These are phyloP conservation scores for Ptiloglossa arizonensis DNA, from an alignment of 1,140 invertebrate genomes.

Conservation along the genomic window DNA sequence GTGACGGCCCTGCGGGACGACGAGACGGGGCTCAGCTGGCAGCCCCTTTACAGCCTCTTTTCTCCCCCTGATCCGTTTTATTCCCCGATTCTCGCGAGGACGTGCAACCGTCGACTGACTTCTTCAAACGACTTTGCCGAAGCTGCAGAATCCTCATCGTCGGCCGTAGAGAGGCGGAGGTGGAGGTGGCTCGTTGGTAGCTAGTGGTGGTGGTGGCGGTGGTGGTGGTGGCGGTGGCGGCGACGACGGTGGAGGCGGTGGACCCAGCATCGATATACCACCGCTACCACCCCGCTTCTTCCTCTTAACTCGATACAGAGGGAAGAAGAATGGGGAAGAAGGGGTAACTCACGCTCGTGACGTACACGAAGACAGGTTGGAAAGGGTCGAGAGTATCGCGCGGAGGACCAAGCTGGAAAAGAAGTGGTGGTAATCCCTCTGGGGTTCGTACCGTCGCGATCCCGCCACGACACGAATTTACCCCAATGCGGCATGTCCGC, in stretches of 20 bases:
- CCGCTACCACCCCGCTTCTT: conserved; percentile 26
- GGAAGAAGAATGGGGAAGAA: conserved; percentile 56
- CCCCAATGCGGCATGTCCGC: conserved; percentile 66
- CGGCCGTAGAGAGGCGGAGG: conserved; percentile 51
- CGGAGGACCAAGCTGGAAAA: conserved; percentile 57
- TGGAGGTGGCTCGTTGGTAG: conserved; percentile 52
- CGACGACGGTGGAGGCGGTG: conserved; percentile 49
- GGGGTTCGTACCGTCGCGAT: conserved; percentile 59
- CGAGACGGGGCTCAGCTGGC: not conserved
- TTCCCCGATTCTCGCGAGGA: conserved; percentile 65
- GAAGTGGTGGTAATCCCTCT: conserved; percentile 73
- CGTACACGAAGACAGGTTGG: conserved; percentile 52
- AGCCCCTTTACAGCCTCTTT: not conserved
- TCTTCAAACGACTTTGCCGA: conserved; percentile 79
- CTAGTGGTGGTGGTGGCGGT: conserved; percentile 42
- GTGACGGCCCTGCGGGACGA: not conserved
- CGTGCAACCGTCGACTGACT: conserved; percentile 76
- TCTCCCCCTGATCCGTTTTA: conserved; percentile 18
- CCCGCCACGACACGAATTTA: conserved; percentile 64
- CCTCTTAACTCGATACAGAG: conserved; percentile 59
- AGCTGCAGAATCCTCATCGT: conserved; percentile 77
- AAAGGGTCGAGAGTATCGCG: conserved; percentile 67
- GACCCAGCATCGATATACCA: conserved; percentile 41
- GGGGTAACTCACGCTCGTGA: conserved; percentile 60
- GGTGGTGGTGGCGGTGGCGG: conserved; percentile 56